A percentile compares a stretch with the other conserved stretches of the same genome.
These are phyloP conservation scores for Hypocryptadius cinnamomeus DNA, from an alignment of 2,113 vertebrate species.

Conservation along the genomic window DNA sequence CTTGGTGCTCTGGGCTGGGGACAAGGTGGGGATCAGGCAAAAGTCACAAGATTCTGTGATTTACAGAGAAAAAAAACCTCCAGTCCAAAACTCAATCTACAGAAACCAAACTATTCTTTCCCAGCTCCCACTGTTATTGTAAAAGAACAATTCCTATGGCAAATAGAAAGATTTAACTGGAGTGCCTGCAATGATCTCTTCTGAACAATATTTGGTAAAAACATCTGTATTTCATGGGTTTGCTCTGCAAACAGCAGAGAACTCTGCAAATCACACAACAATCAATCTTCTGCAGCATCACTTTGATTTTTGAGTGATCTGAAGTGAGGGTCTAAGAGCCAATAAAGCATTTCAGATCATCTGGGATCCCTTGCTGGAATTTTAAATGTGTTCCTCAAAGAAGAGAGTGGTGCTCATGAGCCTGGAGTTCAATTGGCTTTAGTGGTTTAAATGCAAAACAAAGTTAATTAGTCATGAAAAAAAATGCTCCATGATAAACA, in stretches of 20 bases:
- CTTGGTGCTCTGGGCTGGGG: neutral
- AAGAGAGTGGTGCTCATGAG: neutral
- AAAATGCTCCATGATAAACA: neutral
- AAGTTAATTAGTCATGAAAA: constrained; percentile 50
- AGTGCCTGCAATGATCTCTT: constrained; percentile 13
- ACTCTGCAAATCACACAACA: neutral
- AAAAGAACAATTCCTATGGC: constrained; percentile 36
- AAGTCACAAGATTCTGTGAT: neutral
- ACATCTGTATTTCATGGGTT: neutral
- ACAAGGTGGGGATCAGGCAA: rapidly evolving
- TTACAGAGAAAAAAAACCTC: neutral
- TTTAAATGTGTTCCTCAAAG: neutral
- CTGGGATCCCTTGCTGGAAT: neutral
- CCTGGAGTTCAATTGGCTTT: constrained; percentile 23
- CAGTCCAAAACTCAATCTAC: neutral
- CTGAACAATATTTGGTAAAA: neutral
- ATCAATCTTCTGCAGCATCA: neutral
- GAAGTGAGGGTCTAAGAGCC: neutral
- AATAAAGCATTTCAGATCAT: constrained; percentile 11
- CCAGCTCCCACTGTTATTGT: neutral
- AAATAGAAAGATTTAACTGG: neutral
- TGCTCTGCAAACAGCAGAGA: constrained; percentile 33
- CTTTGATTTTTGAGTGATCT: neutral
- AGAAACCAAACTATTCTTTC: constrained; percentile 1
- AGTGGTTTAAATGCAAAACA: neutral